Percentiles rank a stretch among this genome's conserved stretches.
phyloP scores from a whole-genome alignment of 2,797 vertebrate genomes.

The Poliocrania exsul region DNA sequence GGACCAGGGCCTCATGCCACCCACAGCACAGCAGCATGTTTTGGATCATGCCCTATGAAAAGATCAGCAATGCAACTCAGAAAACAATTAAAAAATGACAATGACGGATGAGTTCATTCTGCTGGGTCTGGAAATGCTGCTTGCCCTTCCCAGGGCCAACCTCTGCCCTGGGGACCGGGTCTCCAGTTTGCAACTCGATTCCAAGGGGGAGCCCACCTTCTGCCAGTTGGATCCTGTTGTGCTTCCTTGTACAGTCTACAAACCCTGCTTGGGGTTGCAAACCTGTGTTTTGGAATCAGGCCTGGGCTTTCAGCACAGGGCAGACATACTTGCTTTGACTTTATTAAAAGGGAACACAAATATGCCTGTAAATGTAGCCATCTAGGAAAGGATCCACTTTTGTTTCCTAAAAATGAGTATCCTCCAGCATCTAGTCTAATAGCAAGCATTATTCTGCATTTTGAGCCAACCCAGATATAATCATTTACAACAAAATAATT shows the following conservation, averaged over 20 bases:
- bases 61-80: neutral
- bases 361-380: neutral
- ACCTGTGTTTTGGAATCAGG: neutral
- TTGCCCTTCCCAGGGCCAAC: neutral
- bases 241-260: neutral
- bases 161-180: neutral
- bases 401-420: conserved; percentile 13
- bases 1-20: neutral
- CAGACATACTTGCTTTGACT: neutral
- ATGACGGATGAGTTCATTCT: neutral
- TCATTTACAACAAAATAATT: neutral
- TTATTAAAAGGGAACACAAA: neutral
- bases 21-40: neutral
- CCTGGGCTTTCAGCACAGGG: neutral
- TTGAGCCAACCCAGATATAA: neutral
- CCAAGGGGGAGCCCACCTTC: neutral
- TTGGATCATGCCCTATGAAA: neutral
- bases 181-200: neutral
- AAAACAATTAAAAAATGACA: conserved; percentile 26
- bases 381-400: conserved; percentile 34
- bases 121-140: neutral
- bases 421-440: neutral
- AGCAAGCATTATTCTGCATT: neutral
- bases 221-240: neutral
- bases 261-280: neutral